Evolutionary conservation across 1,140 invertebrate species (phyloP), one percentile per base, ranked within the genome.

Genomic region (Bombus sibiricus): DNA sequence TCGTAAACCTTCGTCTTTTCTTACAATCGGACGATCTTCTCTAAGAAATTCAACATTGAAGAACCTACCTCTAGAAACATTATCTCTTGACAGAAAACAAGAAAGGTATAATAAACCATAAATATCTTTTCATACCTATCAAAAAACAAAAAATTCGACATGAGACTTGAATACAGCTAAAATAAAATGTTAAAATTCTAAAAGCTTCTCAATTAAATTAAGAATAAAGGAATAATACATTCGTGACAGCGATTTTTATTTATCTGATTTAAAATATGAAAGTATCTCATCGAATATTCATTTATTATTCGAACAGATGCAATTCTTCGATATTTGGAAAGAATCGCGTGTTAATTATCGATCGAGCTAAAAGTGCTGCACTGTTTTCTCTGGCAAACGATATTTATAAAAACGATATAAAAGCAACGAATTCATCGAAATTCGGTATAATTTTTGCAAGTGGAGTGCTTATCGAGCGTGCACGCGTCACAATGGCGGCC

Each of bases 301-400:
- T 79, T 59, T 8, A 34, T 39, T 37, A 53, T 62, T 79, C 53
- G 9, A 59, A 47, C 41, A 43, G 47, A 43, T 10, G 53, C 6
- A 43, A 57, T 43, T 66, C 43, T 43, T 32, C 34, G 47, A n/a
- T 43, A 13, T 32, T 37, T 9, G 47, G 9, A 22, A 8, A n/a
- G 66, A 57, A n/a, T 39, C 37, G 53, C 77, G 76, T 71, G 47
- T 85, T 85, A 80, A 85, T 73, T 78, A 85, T 80, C 68, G 59
- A 62, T 73, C 71, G 47, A 80, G 76, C 41, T 80, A 53, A 85
- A 53, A 80, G 68, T 43, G 41, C 32, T 62, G 5, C 39, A n/a
- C 59, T 73, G 77, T 80, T 37, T 53, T 12, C 3, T 18, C 25
- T 1, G 34, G 0, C 3, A 37, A 57, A 73, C 68, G 59, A 64